These are phyloP conservation scores for Charina bottae DNA, from an alignment of 2,113 vertebrate genomes.

Conservation along the genomic window DNA sequence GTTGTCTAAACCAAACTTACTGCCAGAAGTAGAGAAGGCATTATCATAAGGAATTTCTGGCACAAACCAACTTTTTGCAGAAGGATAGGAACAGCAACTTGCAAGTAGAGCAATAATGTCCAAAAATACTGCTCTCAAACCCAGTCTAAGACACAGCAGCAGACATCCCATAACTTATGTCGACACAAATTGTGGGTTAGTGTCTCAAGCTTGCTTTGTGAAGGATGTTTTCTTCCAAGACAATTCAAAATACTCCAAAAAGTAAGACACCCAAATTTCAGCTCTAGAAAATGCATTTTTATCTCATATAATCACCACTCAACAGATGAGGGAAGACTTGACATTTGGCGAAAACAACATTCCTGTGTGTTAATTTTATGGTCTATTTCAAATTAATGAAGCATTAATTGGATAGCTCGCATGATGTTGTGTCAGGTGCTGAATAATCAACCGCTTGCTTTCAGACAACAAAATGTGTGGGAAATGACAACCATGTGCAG, in stretches of 20 bases:
- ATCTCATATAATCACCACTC: neutral
- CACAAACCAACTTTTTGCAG: too few relatives aligned
- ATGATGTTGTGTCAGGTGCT: slow-evolving; percentile 33
- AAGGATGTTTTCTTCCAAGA: neutral
- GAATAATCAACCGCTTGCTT: neutral
- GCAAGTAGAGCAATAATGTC: neutral
- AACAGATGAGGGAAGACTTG: neutral
- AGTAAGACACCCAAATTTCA: neutral
- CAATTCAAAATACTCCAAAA: neutral
- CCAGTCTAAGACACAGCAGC: neutral
- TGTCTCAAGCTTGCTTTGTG: neutral
- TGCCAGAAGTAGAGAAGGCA: too few relatives aligned
- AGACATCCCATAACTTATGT: too few relatives aligned
- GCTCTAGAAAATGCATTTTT: neutral
- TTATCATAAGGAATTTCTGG: too few relatives aligned
- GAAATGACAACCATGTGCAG: neutral
- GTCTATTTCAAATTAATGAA: slow-evolving; percentile 30
- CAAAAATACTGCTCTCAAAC: neutral
- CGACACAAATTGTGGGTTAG: neutral
- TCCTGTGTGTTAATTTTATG: slow-evolving; percentile 47
- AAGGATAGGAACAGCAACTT: too few relatives aligned
- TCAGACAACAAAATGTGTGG: slow-evolving; percentile 28
- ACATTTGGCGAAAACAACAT: slow-evolving; percentile 32
- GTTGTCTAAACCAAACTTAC: too few relatives aligned
- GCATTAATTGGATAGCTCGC: slow-evolving; percentile 34